Evolutionary conservation across 2,888 invertebrate genomes (phyloP), one percentile per base, ranked within the genome.

Genomic region (Spilarctia lutea): DNA sequence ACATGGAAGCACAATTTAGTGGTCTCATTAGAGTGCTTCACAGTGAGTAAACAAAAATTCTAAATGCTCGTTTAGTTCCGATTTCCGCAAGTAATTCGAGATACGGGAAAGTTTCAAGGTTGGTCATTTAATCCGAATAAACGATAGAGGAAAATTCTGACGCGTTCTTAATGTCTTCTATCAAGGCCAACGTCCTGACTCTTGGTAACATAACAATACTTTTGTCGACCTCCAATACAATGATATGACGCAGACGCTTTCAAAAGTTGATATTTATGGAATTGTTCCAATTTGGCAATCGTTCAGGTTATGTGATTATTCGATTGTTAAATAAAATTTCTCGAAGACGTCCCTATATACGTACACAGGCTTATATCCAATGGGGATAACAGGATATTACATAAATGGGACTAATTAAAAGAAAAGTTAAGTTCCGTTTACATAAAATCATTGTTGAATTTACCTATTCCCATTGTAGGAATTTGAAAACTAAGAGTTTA

Each of bases 211-310:
- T 27, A 73, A 68, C 73, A 68, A 73, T 68, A 65, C 68, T 48
- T 33, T 48, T 73, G 65, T 65, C 27, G 65, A 45, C 68, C 68
- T 73, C 48, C 35, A 68, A 45, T 27, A 68, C 24, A 72, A 72
- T 71, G 56, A 69, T 68, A 56, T 27, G 30, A 72, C 20, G 24
- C 56, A 68, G 65, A 48, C 69, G 30, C 33, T 69, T 27, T 35
- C 52, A 72, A 68, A 30, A 45, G 13, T n/a, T 56, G 72, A 45
- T 71, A 68, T 68, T 69, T 52, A 65, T 75, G 75, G 75, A 66
- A 69, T 65, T 72, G 65, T 72, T 75, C 75, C 75, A 75, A 72
- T 69, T 75, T 75, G 75, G 75, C 75, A 72, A 42, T 33, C 72
- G 27, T 71, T 48, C 56, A 45, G 48, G 35, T 27, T 45, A 30